Evolutionary conservation across 2,888 invertebrate species (phyloP).

Genomic region (Idaea straminata): DNA sequence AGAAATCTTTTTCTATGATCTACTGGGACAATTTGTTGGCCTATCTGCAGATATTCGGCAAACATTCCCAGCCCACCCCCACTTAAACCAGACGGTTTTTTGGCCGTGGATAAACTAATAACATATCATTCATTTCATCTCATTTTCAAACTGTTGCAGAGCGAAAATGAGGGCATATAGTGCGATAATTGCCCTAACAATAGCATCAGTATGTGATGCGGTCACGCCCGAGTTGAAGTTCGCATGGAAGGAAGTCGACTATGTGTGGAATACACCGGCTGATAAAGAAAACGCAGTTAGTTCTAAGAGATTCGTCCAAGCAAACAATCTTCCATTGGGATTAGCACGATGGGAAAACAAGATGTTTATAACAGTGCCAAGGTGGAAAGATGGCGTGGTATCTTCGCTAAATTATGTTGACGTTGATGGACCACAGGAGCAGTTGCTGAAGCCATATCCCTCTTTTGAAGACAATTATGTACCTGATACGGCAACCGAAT

Average conservation of each 20-base stretch:
- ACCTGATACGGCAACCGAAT: slow-evolving; percentile 67
- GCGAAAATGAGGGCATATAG: slow-evolving; percentile 49
- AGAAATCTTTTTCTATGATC: not conserved
- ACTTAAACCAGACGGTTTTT: too few species aligned
- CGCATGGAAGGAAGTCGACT: slow-evolving; percentile 85
- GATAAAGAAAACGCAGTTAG: slow-evolving; percentile 81
- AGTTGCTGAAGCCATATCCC: slow-evolving; percentile 87
- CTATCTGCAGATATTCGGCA: not conserved
- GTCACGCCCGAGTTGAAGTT: slow-evolving; percentile 82
- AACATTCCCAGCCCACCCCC: too few species aligned
- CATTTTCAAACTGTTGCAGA: slow-evolving; percentile 37
- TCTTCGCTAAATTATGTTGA: slow-evolving; percentile 85
- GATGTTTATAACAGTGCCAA: slow-evolving; percentile 85
- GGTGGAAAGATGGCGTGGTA: slow-evolving; percentile 86
- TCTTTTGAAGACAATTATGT: slow-evolving; percentile 89
- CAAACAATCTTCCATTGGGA: slow-evolving; percentile 85
- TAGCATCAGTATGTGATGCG: slow-evolving; percentile 51
- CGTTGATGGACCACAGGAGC: slow-evolving; percentile 83
- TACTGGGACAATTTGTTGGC: not conserved
- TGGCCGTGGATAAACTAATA: too few species aligned
- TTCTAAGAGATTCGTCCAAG: slow-evolving; percentile 80
- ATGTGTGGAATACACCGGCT: slow-evolving; percentile 82
- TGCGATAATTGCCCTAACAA: slow-evolving; percentile 49
- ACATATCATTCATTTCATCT: not conserved
- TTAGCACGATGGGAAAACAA: slow-evolving; percentile 86